Base-by-base conservation (phyloP, 2,113 vertebrate genomes). In the Melozone crissalis region DNA sequence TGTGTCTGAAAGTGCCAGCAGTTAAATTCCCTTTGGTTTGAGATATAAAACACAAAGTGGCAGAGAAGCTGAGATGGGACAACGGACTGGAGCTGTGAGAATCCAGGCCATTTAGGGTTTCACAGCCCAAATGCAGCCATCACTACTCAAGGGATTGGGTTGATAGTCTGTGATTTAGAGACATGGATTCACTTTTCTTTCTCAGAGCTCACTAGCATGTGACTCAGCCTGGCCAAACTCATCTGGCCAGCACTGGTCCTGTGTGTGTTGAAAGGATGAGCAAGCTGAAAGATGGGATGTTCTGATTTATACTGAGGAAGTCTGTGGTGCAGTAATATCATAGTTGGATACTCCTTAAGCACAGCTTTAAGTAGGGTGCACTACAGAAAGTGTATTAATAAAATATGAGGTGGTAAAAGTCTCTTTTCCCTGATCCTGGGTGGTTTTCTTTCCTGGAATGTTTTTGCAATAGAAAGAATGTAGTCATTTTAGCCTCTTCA, bases 371-470 rank as follows among this genome's bases (percentile, higher is more conserved):
- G 84, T 72, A 69, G 73, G 27, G 43, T 90, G 58, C 37, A 43
- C 90, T 76, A 54, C n/a, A 54, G 41, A 88, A 82, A 58, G 14
- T 72, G 35, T 84, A 90, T 97, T 86, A 95, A 95, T 94, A 95
- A 93, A 90, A 92, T 82, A 90, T 93, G 69, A 90, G 65, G 63
- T 73, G 39, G 62, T 93, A 87, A 84, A 95, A 96, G 52, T 78
- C 76, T 92, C 9, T 81, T 95, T 89, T 68, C 41, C 79, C 73
- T 84, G 80, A 79, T 93, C 86, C 69, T 90, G 83, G 83, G 76
- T 93, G 92, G 65, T 87, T 97, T 96, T 89, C 69, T 92, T 96
- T 96, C 83, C 95, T 62, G 92, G 90, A 94, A 96, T 92, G 49
- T 44, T 62, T 94, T 75, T 96, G 94, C 90, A 96, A 94, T 39